These are phyloP conservation scores for Drosophila takahashii DNA, from an alignment of 1,140 invertebrate species.

Conservation along the genomic window DNA sequence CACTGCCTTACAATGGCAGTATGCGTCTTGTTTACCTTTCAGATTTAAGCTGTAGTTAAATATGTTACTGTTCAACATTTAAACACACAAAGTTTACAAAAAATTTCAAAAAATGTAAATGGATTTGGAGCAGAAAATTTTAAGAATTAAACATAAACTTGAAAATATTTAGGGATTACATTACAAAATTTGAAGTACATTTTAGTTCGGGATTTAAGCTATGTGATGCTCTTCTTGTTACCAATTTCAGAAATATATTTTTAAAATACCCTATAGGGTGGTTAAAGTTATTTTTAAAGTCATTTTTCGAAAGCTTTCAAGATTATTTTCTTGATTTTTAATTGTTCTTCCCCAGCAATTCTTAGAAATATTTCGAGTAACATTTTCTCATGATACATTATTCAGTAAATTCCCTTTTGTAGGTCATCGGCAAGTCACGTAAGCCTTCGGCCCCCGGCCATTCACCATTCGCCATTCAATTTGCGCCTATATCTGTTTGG, in stretches of 20 bases:
- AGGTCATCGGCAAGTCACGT: slow-evolving; percentile 42
- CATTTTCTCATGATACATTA: neutral
- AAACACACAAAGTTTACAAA: neutral
- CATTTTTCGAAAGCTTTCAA: neutral
- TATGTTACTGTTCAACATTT: neutral
- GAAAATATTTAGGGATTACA: too few relatives aligned
- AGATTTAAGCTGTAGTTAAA: neutral
- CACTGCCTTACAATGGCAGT: neutral
- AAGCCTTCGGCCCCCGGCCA: slow-evolving; percentile 13
- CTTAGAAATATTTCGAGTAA: neutral
- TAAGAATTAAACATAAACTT: too few relatives aligned
- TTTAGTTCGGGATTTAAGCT: too few relatives aligned
- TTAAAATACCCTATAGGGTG: too few relatives aligned
- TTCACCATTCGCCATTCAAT: slow-evolving; percentile 43
- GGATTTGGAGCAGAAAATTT: neutral
- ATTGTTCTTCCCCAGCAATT: neutral
- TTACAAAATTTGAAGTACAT: too few relatives aligned
- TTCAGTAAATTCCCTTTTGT: slow-evolving; percentile 24
- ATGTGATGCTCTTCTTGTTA: neutral
- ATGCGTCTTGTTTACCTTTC: neutral
- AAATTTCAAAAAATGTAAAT: neutral
- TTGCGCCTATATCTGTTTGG: slow-evolving; percentile 50
- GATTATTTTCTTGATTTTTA: neutral
- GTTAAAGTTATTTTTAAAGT: neutral
- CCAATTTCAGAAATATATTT: neutral